Percentiles rank a stretch among this genome's conserved stretches.
These are phyloP conservation scores for Pelecanus crispus DNA, from an alignment of 2,113 vertebrate species.

Conservation along the genomic window DNA sequence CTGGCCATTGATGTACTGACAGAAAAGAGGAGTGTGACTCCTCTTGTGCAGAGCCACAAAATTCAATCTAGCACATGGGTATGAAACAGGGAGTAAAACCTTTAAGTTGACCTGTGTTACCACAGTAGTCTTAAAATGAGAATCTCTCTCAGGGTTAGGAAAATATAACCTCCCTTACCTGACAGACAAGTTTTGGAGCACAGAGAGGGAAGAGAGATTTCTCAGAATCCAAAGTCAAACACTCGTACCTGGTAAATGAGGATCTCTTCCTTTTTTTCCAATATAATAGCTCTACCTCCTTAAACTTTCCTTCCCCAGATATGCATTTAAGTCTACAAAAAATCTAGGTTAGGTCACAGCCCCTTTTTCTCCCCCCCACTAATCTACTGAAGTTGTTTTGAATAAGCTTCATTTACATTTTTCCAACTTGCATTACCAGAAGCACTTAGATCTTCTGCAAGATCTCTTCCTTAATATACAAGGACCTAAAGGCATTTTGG, in stretches of 20 bases:
- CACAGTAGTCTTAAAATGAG: neutral
- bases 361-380: neutral
- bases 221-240: neutral
- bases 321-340: neutral
- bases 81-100: accelerated
- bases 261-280: neutral
- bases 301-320: neutral
- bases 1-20: neutral
- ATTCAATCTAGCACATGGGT: neutral
- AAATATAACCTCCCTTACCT: neutral
- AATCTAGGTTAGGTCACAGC: neutral
- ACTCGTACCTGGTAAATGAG: accelerated
- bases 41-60: neutral
- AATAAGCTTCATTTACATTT: constrained; percentile 49
- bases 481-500: constrained; percentile 36
- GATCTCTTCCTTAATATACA: constrained; percentile 31
- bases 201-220: neutral
- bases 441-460: neutral
- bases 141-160: neutral
- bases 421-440: constrained; percentile 30
- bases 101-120: neutral
- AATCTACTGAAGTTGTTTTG: neutral
- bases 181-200: neutral
- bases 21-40: neutral
- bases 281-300: neutral